These are phyloP conservation scores for Actenoides hombroni DNA, from an alignment of 2,113 vertebrate genomes.

Conservation along the genomic window DNA sequence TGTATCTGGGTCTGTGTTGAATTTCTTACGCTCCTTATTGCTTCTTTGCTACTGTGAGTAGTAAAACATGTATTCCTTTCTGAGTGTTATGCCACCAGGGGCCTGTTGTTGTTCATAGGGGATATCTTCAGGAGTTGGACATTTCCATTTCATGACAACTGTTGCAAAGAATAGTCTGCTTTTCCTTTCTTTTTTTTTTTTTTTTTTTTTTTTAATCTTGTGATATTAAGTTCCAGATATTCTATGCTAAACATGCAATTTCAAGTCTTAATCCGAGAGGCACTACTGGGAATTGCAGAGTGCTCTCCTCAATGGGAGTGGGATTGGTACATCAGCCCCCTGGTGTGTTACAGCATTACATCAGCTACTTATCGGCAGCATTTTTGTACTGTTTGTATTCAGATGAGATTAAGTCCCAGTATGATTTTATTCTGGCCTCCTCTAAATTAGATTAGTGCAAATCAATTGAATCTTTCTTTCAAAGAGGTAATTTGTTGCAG, in stretches of 20 bases:
- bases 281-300: not conserved
- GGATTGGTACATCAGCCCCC: not conserved
- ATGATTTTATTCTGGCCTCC: conserved; percentile 19
- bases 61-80: not conserved
- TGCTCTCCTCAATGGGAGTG: not conserved
- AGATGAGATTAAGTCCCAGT: conserved; percentile 54
- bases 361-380: conserved; percentile 31
- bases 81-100: not conserved
- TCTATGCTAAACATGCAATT: conserved; percentile 36
- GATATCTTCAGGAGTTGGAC: not conserved
- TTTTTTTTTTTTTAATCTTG: not conserved
- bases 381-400: conserved; percentile 59
- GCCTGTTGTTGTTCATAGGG: fast-evolving
- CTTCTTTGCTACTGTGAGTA: not conserved
- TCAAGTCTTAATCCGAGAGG: conserved; percentile 26
- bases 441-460: conserved; percentile 49
- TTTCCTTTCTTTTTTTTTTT: not conserved
- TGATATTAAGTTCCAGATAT: not conserved
- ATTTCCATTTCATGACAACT: not conserved
- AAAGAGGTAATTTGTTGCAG: conserved; percentile 23
- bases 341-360: conserved; percentile 30
- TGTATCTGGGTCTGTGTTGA: not conserved
- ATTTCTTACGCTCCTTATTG: not conserved
- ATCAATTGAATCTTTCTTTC: not conserved
- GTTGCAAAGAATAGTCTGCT: not conserved